These are phyloP conservation scores for Drosophila biarmipes DNA, from an alignment of 1,140 invertebrate genomes.

Conservation along the genomic window DNA sequence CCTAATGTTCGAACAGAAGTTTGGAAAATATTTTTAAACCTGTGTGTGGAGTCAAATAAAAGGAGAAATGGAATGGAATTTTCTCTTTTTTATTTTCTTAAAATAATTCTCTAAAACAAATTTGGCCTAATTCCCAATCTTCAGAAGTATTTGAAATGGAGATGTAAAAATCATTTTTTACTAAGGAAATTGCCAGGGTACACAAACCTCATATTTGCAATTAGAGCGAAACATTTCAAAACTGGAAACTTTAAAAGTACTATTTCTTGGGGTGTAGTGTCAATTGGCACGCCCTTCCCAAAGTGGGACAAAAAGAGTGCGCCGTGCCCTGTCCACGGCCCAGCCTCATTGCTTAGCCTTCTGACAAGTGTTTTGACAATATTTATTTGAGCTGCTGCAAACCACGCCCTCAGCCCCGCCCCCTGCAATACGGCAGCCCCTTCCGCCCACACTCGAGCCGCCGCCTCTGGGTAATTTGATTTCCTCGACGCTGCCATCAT, in stretches of 20 bases:
- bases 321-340: slow-evolving; percentile 11
- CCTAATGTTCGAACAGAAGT: neutral
- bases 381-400: slow-evolving; percentile 69
- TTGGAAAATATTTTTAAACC: neutral
- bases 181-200: no score
- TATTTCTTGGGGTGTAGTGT: slow-evolving; percentile 28
- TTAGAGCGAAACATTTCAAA: no score
- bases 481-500: slow-evolving; percentile 58
- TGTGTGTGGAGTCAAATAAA: no score
- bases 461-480: slow-evolving; percentile 68
- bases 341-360: slow-evolving; percentile 71
- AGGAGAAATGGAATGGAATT: no score
- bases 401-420: neutral
- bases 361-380: slow-evolving; percentile 83
- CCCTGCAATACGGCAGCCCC: neutral
- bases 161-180: no score
- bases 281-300: slow-evolving; percentile 59
- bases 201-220: no score
- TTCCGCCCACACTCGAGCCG: slow-evolving; percentile 12
- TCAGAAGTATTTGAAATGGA: no score
- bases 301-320: slow-evolving; percentile 11
- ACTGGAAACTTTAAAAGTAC: no score
- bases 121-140: no score
- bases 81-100: no score
- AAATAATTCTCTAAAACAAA: no score